Conservation (phyloP, 2,113 vertebrate genomes). For the Microtus pennsylvanicus region DNA sequence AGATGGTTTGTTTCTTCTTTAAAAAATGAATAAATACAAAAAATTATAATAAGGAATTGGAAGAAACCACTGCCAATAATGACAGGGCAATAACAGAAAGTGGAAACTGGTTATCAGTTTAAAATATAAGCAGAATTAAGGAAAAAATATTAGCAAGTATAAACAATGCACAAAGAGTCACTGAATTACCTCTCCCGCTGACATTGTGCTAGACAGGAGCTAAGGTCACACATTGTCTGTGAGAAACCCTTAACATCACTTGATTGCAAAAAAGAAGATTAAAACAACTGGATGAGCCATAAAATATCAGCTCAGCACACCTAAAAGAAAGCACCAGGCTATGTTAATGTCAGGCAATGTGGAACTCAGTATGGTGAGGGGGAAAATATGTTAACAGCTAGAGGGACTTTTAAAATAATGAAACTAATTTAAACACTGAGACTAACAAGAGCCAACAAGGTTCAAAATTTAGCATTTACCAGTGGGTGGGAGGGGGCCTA, state of each 20-base stretch:
- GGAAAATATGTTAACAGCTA: slow-evolving; percentile 25
- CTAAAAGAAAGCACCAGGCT: neutral
- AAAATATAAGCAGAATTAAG: slow-evolving; percentile 4
- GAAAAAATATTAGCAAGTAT: slow-evolving; percentile 39
- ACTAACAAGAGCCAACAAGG: slow-evolving; percentile 23
- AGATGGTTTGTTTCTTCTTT: too few relatives aligned
- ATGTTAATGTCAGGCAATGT: neutral
- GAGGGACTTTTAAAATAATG: neutral
- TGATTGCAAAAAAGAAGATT: neutral
- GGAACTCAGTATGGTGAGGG: neutral
- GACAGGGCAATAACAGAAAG: neutral
- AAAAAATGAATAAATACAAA: too few relatives aligned
- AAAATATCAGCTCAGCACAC: neutral
- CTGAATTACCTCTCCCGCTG: slow-evolving; percentile 5
- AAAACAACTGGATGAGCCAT: slow-evolving; percentile 5
- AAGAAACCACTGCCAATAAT: neutral
- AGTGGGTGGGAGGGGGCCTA: neutral
- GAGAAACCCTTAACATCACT: neutral
- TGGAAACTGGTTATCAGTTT: neutral
- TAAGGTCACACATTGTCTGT: neutral
- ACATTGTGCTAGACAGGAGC: neutral
- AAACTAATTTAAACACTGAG: neutral
- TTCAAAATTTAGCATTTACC: slow-evolving; percentile 20
- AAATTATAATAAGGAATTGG: neutral
- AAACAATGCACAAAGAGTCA: slow-evolving; percentile 32